Conservation (phyloP, 1,140 invertebrate species). For the Homalodisca vitripennis region DNA sequence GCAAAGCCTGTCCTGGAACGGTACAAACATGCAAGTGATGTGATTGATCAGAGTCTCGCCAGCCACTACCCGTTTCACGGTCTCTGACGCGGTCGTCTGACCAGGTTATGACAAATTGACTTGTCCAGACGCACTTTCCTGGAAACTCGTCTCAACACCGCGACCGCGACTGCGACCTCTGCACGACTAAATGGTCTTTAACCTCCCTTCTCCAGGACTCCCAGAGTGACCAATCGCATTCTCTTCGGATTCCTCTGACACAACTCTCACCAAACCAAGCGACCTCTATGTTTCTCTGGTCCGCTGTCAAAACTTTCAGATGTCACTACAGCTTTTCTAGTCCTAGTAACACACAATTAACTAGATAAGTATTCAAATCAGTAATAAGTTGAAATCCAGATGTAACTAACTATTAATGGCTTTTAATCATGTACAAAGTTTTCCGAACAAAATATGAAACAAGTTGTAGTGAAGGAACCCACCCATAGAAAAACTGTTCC, state of each 20-base stretch:
- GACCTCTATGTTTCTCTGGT: too few species aligned
- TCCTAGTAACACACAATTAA: too few species aligned
- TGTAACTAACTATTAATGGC: too few species aligned
- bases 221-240: slow-evolving; percentile 16
- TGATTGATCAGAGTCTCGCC: not conserved
- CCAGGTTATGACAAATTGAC: not conserved
- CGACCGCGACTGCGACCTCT: not conserved
- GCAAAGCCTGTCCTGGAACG: not conserved
- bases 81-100: not conserved
- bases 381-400: too few species aligned
- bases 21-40: not conserved
- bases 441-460: too few species aligned
- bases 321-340: too few species aligned
- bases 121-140: not conserved
- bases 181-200: slow-evolving; percentile 13
- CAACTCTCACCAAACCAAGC: not conserved
- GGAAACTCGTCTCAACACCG: not conserved
- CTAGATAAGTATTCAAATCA: too few species aligned
- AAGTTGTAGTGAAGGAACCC: too few species aligned
- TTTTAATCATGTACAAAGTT: too few species aligned
- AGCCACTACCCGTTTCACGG: not conserved
- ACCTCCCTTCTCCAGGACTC: slow-evolving; percentile 5
- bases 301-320: too few species aligned
- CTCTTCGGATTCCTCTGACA: not conserved
- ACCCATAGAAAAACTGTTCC: too few species aligned